Evolutionary conservation across 2,113 vertebrate species (phyloP), one percentile per base, ranked within the genome.

Genomic region (Dicrurus megarhynchus): DNA sequence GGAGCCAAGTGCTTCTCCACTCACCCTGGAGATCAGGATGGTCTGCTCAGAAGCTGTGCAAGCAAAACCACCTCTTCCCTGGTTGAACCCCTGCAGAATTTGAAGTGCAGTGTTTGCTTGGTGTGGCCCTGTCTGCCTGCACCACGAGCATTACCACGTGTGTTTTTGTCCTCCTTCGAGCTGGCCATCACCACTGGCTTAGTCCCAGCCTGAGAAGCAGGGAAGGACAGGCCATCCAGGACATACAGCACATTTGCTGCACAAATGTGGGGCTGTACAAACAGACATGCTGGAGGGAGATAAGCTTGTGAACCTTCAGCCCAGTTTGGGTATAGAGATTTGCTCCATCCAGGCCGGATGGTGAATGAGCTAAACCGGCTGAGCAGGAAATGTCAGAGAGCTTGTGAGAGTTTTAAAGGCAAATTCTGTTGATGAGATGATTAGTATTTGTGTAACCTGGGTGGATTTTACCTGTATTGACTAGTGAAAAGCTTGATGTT

Each of bases 311-410:
- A 80, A 90, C 83, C 85, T 91, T 94, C 90, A 86, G 83, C 82
- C 71, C 83, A 52, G 10, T 93, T 93, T 1, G 0, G n/a, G 44
- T 79, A 28, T 2, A 1, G 75, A 70, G 84, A 61, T 49, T 60
- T 79, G 30, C 20, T 89, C 44, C 22, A 42, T 87, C 73, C 37
- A 11, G 68, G 37, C 68, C 0, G 9, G 79, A 77, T 3, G 0
- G 24, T n/a, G 63, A 86, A 74, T 93, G 85, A 75, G 60, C 85
- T 87, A 73, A 97, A 93, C 90, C 5, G 1, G 93, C 89, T 78
- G 24, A 94, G 80, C 93, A 94, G 92, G 86, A 95, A 96, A 69
- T 42, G 65, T 56, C 10, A 11, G 87, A 53, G 55, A 90, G 83
- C 83, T 84, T 59, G 75, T 20, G 63, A 88, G 88, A 84, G 41